Percentiles rank a stretch among this genome's conserved stretches.
Conservation (phyloP, 2,113 vertebrate genomes). For the Odocoileus virginianus region DNA sequence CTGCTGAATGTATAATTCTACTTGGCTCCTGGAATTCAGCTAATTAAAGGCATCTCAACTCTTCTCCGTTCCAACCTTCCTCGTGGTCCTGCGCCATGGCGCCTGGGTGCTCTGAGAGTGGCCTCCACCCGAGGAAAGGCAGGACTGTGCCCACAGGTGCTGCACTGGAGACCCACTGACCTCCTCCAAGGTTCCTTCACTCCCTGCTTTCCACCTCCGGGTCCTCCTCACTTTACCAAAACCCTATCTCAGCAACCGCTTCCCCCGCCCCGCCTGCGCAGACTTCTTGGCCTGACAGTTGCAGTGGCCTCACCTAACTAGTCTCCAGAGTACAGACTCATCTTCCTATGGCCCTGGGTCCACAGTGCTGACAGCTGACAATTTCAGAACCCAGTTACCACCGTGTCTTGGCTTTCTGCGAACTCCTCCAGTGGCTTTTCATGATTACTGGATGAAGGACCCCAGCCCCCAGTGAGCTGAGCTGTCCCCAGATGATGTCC, state of each 20-base stretch:
- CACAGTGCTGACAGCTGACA: fast-evolving
- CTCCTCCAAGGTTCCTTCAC: fast-evolving
- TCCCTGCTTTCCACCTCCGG: fast-evolving
- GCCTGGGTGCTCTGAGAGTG: too few relatives aligned
- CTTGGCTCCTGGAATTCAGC: too few relatives aligned
- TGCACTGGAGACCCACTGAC: fast-evolving
- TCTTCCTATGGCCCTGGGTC: background rate
- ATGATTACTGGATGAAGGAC: background rate
- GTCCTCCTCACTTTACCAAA: background rate
- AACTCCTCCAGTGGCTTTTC: too few relatives aligned
- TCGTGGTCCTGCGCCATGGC: fast-evolving
- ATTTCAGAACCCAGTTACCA: background rate
- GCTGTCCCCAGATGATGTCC: fast-evolving
- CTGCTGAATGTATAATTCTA: background rate
- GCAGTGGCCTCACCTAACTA: fast-evolving
- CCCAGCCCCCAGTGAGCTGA: too few relatives aligned
- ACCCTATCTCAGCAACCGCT: background rate
- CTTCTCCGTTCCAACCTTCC: fast-evolving
- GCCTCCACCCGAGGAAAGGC: too few relatives aligned
- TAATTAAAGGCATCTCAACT: background rate
- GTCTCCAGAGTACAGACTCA: background rate
- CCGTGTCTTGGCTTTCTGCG: background rate
- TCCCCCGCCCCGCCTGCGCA: fast-evolving
- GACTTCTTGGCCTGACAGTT: background rate
- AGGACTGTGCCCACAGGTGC: too few relatives aligned